Evolutionary conservation across 2,113 vertebrate species (phyloP).

Genomic region (Columba janthina): DNA sequence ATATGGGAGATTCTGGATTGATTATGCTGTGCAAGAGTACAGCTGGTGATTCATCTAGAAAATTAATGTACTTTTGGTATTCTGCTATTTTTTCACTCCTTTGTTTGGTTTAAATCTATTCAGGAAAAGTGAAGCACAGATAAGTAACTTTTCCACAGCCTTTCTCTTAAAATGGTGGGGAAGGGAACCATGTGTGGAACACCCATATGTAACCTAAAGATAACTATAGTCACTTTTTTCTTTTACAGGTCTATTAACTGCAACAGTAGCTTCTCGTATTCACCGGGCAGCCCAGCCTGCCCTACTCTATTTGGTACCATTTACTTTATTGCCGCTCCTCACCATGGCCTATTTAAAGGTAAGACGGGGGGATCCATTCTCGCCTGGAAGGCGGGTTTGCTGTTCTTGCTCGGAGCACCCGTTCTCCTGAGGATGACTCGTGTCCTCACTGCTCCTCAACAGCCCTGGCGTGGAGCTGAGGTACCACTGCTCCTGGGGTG

Average conservation of each 20-base stretch:
- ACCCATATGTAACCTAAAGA: not conserved
- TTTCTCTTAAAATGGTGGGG: not conserved
- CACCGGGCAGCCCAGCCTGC: conserved; percentile 98
- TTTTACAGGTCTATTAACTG: conserved; percentile 90
- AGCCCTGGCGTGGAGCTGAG: not conserved
- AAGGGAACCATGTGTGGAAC: not conserved
- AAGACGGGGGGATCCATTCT: not conserved
- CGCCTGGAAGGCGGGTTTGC: not conserved
- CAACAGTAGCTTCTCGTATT: conserved; percentile 97
- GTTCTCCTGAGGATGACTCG: not conserved
- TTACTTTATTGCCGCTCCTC: conserved; percentile 98
- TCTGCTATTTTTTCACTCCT: not conserved
- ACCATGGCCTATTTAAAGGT: conserved; percentile 99
- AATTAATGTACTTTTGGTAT: not conserved
- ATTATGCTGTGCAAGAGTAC: not conserved
- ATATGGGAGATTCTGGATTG: not conserved
- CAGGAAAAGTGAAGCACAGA: not conserved
- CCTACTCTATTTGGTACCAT: conserved; percentile 97
- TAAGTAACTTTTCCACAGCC: not conserved
- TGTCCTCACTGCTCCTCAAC: not conserved
- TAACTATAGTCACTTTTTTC: not conserved
- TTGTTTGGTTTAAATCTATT: not conserved
- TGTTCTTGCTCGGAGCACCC: not conserved
- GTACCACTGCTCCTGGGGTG: not conserved
- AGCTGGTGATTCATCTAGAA: not conserved